A percentile compares a stretch with the other conserved stretches of the same genome.
Conservation (phyloP, 2,113 vertebrate genomes). For the Pogonocichla stellata region DNA sequence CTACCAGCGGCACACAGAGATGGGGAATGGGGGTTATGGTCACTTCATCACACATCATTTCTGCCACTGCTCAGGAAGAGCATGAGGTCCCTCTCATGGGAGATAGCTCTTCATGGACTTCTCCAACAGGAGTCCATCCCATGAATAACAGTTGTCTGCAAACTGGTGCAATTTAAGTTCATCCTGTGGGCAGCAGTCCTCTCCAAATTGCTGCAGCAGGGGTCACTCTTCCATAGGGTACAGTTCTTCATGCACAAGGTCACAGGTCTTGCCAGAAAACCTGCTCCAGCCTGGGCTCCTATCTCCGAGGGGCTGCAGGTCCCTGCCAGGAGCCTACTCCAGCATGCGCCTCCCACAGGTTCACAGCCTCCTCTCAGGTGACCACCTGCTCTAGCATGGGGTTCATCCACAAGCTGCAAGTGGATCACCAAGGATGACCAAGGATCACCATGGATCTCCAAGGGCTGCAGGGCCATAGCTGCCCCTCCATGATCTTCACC, state of each 20-base stretch:
- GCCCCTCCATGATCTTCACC: neutral
- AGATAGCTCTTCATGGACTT: neutral
- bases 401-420: neutral
- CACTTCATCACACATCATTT: neutral
- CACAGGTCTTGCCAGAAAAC: neutral
- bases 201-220: neutral
- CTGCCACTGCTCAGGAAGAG: neutral
- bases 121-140: neutral
- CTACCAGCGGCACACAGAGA: fast-evolving
- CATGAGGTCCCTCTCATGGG: neutral
- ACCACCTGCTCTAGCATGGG: fast-evolving
- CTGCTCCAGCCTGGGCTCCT: neutral
- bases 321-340: neutral
- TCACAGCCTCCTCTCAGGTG: neutral
- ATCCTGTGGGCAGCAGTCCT: neutral
- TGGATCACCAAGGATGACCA: neutral
- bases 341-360: neutral
- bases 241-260: neutral
- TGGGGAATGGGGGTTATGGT: neutral
- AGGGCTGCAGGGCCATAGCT: neutral
- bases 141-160: neutral
- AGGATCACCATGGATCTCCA: neutral
- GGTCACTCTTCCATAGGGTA: neutral
- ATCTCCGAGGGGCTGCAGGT: neutral
- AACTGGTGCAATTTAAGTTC: neutral